These are phyloP conservation scores for Teleiodes luculella DNA, from an alignment of 2,888 invertebrate genomes.

Conservation along the genomic window DNA sequence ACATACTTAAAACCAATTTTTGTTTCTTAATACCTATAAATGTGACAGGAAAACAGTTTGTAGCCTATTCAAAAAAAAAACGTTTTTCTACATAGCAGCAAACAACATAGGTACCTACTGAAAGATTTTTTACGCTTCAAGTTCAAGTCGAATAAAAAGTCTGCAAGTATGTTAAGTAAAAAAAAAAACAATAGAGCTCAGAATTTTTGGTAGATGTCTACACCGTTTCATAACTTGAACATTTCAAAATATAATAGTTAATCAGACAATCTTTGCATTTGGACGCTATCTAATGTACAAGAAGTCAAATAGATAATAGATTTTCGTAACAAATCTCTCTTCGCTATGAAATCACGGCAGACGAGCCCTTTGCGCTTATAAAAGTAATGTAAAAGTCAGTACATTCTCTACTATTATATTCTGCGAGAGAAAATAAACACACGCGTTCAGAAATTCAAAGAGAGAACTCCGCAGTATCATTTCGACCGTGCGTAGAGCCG, in stretches of 20 bases:
- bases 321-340: conserved; percentile 1
- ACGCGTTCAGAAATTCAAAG: not conserved
- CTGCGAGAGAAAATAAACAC: conserved; percentile 1
- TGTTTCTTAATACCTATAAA: too few species aligned
- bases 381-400: not conserved
- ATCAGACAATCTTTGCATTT: not conserved
- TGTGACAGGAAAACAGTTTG: too few species aligned
- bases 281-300: not conserved
- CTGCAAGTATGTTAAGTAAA: too few species aligned
- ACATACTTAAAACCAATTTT: too few species aligned
- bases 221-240: not conserved
- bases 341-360: not conserved
- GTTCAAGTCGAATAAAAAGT: too few species aligned
- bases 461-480: not conserved
- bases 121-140: too few species aligned
- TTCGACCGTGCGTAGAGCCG: not conserved
- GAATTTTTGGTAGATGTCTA: too few species aligned
- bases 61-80: too few species aligned
- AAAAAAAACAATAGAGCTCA: too few species aligned
- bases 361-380: conserved; percentile 7
- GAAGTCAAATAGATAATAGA: not conserved
- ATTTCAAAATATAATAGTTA: not conserved
- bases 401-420: not conserved
- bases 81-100: too few species aligned
- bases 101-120: too few species aligned